Evolutionary conservation across 2,797 vertebrate genomes (phyloP), one percentile per base, ranked within the genome.

Genomic region (Phoeniculus purpureus): DNA sequence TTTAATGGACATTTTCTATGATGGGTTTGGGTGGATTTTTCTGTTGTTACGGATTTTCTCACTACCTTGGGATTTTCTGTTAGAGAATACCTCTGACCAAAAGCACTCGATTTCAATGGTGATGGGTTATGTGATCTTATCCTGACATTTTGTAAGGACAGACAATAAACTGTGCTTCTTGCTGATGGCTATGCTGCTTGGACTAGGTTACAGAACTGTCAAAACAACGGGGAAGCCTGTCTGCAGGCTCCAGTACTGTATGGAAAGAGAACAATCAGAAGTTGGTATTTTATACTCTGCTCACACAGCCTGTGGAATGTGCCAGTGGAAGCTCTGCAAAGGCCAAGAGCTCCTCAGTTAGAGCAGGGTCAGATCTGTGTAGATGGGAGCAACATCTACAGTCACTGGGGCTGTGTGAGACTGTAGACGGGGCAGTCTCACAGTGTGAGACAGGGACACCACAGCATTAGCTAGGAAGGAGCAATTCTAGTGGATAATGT

Each of bases 381-480:
- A 22, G 50, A 26, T 50, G 25, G 51, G 15, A 79, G 12, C 60
- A 79, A 12, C n/a, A 40, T 5, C 27, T 55, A 16, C 48, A 43
- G 58, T 4, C 29, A 27, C 6, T 23, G 3, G 2, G 31, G n/a
- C 37, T 67, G 13, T 43, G 43, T 43, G 54, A 77, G 58, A 54
- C n/a, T 80, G 48, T 37, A 48, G 32, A 45, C n/a, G 31, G 34
- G 10, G 32, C n/a, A 32, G 31, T 12, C 0, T 14, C 64, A 47
- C 9, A 19, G 15, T 12, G 11, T 0, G 0, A 86, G 10, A 16
- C 0, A 20, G 7, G 60, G 58, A 43, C 51, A 29, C 6, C 2
- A 1, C 40, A 58, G 31, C 5, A 3, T 21, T 11, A 76, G 71
- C 61, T 47, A 58, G 65, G 72, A 70, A 66, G 25, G 31, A 59